Evolutionary conservation across 2,797 vertebrate species (phyloP), one percentile per base, ranked within the genome.

Genomic region (Chloroceryle inda): DNA sequence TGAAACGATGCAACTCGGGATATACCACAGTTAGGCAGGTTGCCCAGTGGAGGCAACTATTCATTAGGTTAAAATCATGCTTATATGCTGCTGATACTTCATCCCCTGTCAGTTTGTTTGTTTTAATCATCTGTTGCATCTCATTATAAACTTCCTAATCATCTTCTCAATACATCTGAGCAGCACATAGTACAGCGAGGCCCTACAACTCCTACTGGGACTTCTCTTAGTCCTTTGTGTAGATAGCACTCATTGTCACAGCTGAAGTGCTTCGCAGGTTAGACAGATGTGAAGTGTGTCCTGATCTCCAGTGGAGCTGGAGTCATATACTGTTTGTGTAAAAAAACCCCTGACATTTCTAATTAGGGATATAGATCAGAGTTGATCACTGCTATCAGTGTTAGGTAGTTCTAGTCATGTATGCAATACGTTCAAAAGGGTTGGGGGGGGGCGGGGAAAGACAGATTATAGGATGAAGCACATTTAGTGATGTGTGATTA

Each of bases 1-100:
- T 73, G 80, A 93, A 97, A 89, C 79, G 27, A 47, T 76, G 62
- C 74, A 93, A 91, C n/a, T 64, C 50, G 78, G 9, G 9, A 84
- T 88, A 67, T 15, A 66, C 45, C 45, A 90, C 53, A 35, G 76
- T 89, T 84, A 93, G 55, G 35, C 71, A 69, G 38, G 58, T 76
- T 89, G 80, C 71, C 50, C 50, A 55, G 77, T 44, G 8, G 17
- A 85, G 38, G n/a, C 42, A 88, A 72, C 33, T 71, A 63, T 62
- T 86, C 49, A 85, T 80, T 69, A 84, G 47, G 37, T 68, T 76
- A 82, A 91, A 94, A 73, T 26, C 31, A 40, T 55, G 8, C 24
- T 83, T 9, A 21, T 69, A 10, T 55, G 31, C 18, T 82, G 50
- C 69, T 62, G 53, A 78, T 35, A 56, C 29, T 26, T 78, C 33